Evolutionary conservation across 2,113 vertebrate species (phyloP).

Genomic region (Rhinolophus sinicus): DNA sequence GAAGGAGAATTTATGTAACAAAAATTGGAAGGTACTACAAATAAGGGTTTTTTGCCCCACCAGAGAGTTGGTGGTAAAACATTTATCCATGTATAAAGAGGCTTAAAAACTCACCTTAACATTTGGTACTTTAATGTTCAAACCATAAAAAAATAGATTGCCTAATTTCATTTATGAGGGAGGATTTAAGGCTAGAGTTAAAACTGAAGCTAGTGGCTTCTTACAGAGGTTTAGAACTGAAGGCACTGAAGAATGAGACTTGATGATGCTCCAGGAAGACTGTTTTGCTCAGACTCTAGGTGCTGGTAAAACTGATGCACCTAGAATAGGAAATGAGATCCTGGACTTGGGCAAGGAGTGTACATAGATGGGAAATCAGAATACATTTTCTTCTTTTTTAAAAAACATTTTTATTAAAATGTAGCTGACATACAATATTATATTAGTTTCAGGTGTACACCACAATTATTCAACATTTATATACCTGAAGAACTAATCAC

Average conservation of each 20-base stretch:
- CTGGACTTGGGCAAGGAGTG: background rate
- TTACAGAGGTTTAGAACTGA: background rate
- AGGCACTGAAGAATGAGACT: background rate
- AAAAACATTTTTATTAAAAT: too few relatives aligned
- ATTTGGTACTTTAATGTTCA: constrained; percentile 15
- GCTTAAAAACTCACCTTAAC: constrained; percentile 40
- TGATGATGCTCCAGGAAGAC: background rate
- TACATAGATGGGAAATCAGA: background rate
- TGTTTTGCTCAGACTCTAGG: background rate
- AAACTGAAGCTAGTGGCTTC: background rate
- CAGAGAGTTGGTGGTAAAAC: background rate
- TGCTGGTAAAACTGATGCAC: background rate
- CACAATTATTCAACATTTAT: too few relatives aligned
- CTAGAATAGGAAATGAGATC: background rate
- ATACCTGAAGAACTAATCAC: too few relatives aligned
- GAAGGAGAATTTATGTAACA: background rate
- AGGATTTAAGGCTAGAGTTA: background rate
- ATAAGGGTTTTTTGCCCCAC: background rate
- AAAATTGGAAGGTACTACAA: constrained; percentile 13
- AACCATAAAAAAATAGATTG: background rate
- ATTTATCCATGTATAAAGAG: background rate
- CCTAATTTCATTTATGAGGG: background rate
- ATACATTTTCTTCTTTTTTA: background rate
- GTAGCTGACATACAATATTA: too few relatives aligned
- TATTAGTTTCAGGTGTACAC: too few relatives aligned